Percentiles rank a stretch among this genome's conserved stretches.
Conservation (phyloP, 2,888 invertebrate genomes). For the Diadegma fenestrale region DNA sequence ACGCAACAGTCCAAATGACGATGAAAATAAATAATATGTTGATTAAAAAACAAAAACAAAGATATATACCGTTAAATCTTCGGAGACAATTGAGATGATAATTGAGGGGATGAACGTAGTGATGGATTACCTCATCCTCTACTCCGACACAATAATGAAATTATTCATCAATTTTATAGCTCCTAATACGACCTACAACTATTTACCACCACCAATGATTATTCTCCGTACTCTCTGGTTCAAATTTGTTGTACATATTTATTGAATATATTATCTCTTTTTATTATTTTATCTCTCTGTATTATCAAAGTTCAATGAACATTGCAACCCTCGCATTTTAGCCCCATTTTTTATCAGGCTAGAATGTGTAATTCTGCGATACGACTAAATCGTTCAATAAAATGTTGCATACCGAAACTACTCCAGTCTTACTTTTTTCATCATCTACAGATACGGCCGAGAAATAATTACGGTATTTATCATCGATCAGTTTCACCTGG, state of each 20-base stretch:
- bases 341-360: slow-evolving; percentile 17
- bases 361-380: slow-evolving; percentile 45
- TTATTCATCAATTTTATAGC: slow-evolving; percentile 36
- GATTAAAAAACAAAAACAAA: slow-evolving; percentile 29
- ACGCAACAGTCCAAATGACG: slow-evolving; percentile 59
- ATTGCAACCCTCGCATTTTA: slow-evolving; percentile 11
- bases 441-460: not conserved
- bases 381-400: slow-evolving; percentile 74
- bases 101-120: slow-evolving; percentile 4
- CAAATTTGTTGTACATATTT: slow-evolving; percentile 80
- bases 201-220: slow-evolving; percentile 65
- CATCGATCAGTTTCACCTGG: not conserved
- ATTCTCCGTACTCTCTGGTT: slow-evolving; percentile 75
- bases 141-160: slow-evolving; percentile 32
- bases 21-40: slow-evolving; percentile 48
- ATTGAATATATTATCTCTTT: slow-evolving; percentile 71
- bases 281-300: slow-evolving; percentile 37
- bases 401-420: slow-evolving; percentile 73
- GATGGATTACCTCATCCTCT: slow-evolving; percentile 4
- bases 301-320: slow-evolving; percentile 42
- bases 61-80: slow-evolving; percentile 10
- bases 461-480: not conserved
- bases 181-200: slow-evolving; percentile 45
- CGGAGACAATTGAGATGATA: slow-evolving; percentile 24
- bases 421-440: not conserved